These are phyloP conservation scores for Coremacera marginata DNA, from an alignment of 2,888 invertebrate species.

Conservation along the genomic window DNA sequence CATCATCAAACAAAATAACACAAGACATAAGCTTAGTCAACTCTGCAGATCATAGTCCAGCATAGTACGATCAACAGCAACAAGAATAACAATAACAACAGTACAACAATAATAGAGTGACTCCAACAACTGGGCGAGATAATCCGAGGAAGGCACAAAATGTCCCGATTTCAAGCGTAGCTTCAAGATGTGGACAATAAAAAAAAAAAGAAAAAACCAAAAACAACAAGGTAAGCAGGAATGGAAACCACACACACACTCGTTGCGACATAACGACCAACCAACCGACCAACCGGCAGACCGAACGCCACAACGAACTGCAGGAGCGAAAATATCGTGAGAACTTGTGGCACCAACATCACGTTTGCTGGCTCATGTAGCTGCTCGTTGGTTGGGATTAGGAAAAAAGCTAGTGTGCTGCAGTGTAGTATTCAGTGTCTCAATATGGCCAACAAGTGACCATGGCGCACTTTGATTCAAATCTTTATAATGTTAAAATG, in stretches of 20 bases:
- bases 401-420: not conserved
- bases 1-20: slow-evolving; percentile 18
- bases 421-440: not conserved
- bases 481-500: slow-evolving; percentile 21
- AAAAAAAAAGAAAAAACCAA: slow-evolving; percentile 26
- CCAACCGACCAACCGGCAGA: not conserved
- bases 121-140: slow-evolving; percentile 17
- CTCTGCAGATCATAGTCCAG: not conserved
- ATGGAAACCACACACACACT: slow-evolving; percentile 27
- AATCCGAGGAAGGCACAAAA: slow-evolving; percentile 25
- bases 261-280: slow-evolving; percentile 23
- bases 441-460: slow-evolving; percentile 34
- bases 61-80: not conserved
- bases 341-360: slow-evolving; percentile 37
- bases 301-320: slow-evolving; percentile 39
- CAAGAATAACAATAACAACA: not conserved
- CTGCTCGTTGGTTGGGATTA: not conserved
- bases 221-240: slow-evolving; percentile 29
- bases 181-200: slow-evolving; percentile 9
- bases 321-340: slow-evolving; percentile 34
- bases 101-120: not conserved
- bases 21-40: not conserved
- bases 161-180: slow-evolving; percentile 35
- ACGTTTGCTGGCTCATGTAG: slow-evolving; percentile 22
- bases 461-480: slow-evolving; percentile 51